Evolutionary conservation across 2,888 invertebrate genomes (phyloP), one percentile per base, ranked within the genome.

Genomic region (Silvanus unidentatus): DNA sequence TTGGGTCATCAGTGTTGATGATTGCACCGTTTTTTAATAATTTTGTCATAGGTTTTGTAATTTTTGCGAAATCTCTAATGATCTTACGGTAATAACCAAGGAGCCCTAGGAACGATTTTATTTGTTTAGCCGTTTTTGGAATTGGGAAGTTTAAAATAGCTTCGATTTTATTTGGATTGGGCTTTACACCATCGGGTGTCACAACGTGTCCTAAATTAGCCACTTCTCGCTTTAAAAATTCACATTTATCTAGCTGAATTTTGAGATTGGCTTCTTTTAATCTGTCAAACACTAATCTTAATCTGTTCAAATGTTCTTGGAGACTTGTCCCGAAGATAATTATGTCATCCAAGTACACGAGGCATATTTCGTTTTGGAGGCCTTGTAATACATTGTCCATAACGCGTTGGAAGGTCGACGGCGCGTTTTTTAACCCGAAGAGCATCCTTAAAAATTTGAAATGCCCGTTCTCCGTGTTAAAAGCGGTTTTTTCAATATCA

Each of bases 401-500:
- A 0, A 54, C 40, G 2, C 54, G 30, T 41, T 58, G 56, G 42
- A 59, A 56, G 0, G 53, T 59, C 9, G 37, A 34, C 1, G 55
- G 57, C 1, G 55, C 52, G 28, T 54, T 53, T 32, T 28, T 28
- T 10, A 28, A 9, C 10, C 28, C 10, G 28, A 28, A 28, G n/a
- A n/a, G n/a, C n/a, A n/a, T n/a, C n/a, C n/a, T n/a, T n/a, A n/a
- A 13, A 29, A 39, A 58, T 41, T 57, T 50, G 14, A 40, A 54
- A 40, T 57, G 55, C n/a, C 54, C 50, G 11, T 54, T 39, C 14
- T 51, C 48, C 1, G 45, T 47, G 2, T 42, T 43, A 35, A 59
- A 59, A 2, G 55, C 55, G 13, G 55, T 59, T 55, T 57, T 57
- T 32, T 44, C 39, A 10, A 50, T 42, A 13, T 53, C 52, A 4